Evolutionary conservation across 2,888 invertebrate genomes (phyloP).

Genomic region (Cotesia congregata): DNA sequence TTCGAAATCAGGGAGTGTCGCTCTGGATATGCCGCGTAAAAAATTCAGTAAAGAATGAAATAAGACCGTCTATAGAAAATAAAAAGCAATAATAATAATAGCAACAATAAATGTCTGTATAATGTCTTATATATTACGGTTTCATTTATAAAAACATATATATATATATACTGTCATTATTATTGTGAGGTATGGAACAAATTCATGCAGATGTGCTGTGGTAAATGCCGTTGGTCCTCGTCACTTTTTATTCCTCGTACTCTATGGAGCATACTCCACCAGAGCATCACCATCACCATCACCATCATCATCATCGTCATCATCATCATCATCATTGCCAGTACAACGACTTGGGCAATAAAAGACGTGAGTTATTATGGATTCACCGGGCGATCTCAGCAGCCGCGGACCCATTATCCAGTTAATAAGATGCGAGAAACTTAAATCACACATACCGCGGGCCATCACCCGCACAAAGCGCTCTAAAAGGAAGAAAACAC

Average conservation of each 20-base stretch:
- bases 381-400: constrained; percentile 64
- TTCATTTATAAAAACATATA: constrained; percentile 11
- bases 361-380: constrained; percentile 61
- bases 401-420: constrained; percentile 51
- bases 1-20: constrained; percentile 3
- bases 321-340: background rate
- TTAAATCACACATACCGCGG: constrained; percentile 52
- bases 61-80: background rate
- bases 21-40: background rate
- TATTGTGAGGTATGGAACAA: constrained; percentile 55
- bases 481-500: background rate
- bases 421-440: constrained; percentile 56
- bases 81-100: background rate
- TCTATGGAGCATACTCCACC: background rate
- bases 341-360: constrained; percentile 44
- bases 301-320: constrained; percentile 5
- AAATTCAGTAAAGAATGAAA: background rate
- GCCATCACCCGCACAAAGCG: constrained; percentile 36
- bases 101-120: background rate
- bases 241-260: constrained; percentile 26
- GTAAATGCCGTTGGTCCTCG: constrained; percentile 21
- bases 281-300: background rate
- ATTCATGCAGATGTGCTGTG: constrained; percentile 57
- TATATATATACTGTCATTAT: constrained; percentile 30
- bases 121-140: background rate